Conservation (phyloP, 2,797 vertebrate species). For the Euphonia xanthogaster region DNA sequence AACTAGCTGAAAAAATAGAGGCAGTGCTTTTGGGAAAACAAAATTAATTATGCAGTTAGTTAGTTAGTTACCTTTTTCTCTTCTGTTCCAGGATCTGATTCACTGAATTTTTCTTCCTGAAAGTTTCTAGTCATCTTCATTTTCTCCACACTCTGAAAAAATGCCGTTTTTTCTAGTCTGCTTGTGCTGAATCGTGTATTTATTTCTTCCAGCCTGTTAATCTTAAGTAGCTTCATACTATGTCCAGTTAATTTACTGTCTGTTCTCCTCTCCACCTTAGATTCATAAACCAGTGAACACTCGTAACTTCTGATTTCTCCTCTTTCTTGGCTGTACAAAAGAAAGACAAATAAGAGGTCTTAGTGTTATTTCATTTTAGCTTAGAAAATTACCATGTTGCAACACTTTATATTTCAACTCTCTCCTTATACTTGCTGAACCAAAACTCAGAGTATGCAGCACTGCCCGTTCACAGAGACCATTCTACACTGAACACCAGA, state of each 20-base stretch:
- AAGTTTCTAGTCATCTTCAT: constrained; percentile 84
- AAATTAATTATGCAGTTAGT: background rate
- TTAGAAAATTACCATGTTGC: background rate
- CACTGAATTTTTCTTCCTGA: constrained; percentile 82
- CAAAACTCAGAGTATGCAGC: background rate
- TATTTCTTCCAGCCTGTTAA: constrained; percentile 82
- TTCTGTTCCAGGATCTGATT: constrained; percentile 49
- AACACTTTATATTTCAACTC: background rate
- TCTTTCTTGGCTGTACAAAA: constrained; percentile 67
- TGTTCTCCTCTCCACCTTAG: constrained; percentile 62
- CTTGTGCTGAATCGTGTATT: constrained; percentile 74
- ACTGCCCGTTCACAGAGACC: background rate
- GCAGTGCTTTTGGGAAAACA: background rate
- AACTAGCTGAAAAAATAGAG: background rate
- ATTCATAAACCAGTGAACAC: constrained; percentile 56
- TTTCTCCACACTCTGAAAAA: constrained; percentile 85
- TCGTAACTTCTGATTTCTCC: constrained; percentile 33
- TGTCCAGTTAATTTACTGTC: constrained; percentile 66
- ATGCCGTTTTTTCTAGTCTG: constrained; percentile 76
- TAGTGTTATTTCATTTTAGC: background rate
- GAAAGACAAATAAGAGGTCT: background rate
- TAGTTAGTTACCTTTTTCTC: constrained; percentile 69
- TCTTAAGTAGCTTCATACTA: constrained; percentile 77
- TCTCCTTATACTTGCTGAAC: background rate
- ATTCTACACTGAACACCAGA: background rate